Evolutionary conservation across 2,113 vertebrate species (phyloP), one percentile per base, ranked within the genome.

Genomic region (Ophiodon elongatus): DNA sequence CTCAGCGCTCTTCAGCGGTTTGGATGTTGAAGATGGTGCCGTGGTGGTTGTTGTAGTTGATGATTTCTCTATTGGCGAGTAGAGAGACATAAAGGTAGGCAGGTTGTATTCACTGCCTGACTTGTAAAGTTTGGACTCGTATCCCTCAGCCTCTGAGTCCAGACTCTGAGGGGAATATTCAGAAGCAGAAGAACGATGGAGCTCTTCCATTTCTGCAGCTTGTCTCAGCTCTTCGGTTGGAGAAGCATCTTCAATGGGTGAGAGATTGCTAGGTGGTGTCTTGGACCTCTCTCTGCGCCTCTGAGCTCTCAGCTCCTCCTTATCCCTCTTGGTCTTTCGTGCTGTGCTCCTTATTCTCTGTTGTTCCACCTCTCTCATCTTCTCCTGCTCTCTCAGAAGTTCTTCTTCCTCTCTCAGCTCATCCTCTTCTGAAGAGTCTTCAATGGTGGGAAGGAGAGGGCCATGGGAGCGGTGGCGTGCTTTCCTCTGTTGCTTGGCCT

Each of bases 361-460:
- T 91, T 99, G 98, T 80, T 99, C 98, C 79, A 98, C 97, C 89
- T 99, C 98, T 79, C 98, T 96, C 98, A 99, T 99, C 94, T 99
- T 99, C 90, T 99, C 98, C 91, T 99, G 98, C 84, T 99, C 98
- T 19, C 98, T 94, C 63, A 99, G 91, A 41, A 99, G 97, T 91
- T 99, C 98, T 82, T 99, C 98, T 84, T 99, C 98, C 59, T 99
- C 98, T 54, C 98, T 95, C 63, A 99, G 92, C 93, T 99, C 98
- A 25, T 99, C 98, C 81, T 99, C 98, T 83, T 99, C 98, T 0
- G 98, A 99, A 0, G 98, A 99, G 89, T 99, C 98, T 93, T 99
- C 98, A 11, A 99, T 99, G 15, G 98, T 99, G 70, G 98, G 98
- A 81, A 99, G 95, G 66, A 99, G 95, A 50, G 98, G 98, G 0